These are phyloP conservation scores for Caenorhabditis sp. DNA, from an alignment of 2,888 invertebrate genomes.

Conservation along the genomic window DNA sequence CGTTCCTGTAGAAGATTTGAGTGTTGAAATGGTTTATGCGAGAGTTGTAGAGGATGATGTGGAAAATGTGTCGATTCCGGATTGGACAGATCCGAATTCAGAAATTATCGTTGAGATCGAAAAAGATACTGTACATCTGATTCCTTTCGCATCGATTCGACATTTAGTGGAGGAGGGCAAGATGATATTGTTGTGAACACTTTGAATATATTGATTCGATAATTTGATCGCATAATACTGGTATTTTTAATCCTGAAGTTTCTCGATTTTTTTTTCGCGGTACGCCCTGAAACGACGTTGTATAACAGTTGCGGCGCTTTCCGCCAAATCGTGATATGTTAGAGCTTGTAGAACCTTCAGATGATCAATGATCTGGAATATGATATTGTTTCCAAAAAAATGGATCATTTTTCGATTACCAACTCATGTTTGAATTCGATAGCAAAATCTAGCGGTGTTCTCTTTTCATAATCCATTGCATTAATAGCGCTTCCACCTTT, in stretches of 20 bases:
- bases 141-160: conserved; percentile 54
- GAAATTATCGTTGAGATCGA: conserved; percentile 50
- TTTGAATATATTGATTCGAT: background rate
- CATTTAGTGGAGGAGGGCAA: conserved; percentile 47
- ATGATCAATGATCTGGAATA: conserved; percentile 23
- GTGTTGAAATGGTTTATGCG: conserved; percentile 48
- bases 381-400: background rate
- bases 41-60: conserved; percentile 49
- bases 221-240: background rate
- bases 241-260: background rate
- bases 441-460: conserved; percentile 58
- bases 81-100: conserved; percentile 49
- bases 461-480: conserved; percentile 40
- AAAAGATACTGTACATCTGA: conserved; percentile 51
- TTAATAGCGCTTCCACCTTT: conserved; percentile 49
- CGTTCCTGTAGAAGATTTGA: conserved; percentile 23
- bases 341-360: conserved; percentile 29
- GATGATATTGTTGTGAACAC: conserved; percentile 32
- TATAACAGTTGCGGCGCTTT: conserved; percentile 20
- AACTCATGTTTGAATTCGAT: conserved; percentile 30
- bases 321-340: conserved; percentile 16
- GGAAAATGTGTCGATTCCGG: conserved; percentile 49
- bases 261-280: no score
- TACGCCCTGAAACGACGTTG: conserved; percentile 10
- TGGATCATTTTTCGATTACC: background rate